phyloP scores from a whole-genome alignment of 1,140 invertebrate species.

The Zaprionus taronus region DNA sequence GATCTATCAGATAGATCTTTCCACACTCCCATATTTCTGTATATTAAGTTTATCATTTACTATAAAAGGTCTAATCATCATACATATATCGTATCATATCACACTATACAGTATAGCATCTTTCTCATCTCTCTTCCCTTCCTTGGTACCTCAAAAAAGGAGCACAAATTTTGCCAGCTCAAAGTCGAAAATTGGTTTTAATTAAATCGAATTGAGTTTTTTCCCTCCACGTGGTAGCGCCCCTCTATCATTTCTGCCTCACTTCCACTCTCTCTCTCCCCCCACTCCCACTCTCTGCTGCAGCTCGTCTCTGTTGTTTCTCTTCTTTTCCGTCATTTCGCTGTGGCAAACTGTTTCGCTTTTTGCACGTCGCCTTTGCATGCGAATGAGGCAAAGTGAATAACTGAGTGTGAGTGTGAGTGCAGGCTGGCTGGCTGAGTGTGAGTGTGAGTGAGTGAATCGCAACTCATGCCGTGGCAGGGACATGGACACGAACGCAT shows the following conservation, averaged over 20 bases:
- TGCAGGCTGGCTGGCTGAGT: neutral
- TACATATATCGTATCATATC: neutral
- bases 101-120: neutral
- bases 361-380: conserved; percentile 64
- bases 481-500: conserved; percentile 74
- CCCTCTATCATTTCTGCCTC: conserved; percentile 3
- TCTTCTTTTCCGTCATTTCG: conserved; percentile 39
- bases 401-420: conserved; percentile 30
- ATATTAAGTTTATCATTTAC: no score
- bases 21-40: no score
- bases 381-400: conserved; percentile 54
- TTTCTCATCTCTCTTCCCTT: neutral
- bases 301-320: conserved; percentile 45
- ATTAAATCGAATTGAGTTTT: conserved; percentile 82
- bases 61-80: neutral
- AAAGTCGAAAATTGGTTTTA: conserved; percentile 82
- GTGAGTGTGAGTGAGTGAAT: conserved; percentile 43
- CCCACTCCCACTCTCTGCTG: neutral
- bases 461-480: conserved; percentile 53
- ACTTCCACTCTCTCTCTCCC: conserved; percentile 3
- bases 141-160: conserved; percentile 14
- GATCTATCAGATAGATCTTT: no score
- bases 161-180: conserved; percentile 29
- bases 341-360: conserved; percentile 32
- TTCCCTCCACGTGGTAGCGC: neutral